These are phyloP conservation scores for Trochalopteron elliotii DNA, from an alignment of 2,113 vertebrate species.

Conservation along the genomic window DNA sequence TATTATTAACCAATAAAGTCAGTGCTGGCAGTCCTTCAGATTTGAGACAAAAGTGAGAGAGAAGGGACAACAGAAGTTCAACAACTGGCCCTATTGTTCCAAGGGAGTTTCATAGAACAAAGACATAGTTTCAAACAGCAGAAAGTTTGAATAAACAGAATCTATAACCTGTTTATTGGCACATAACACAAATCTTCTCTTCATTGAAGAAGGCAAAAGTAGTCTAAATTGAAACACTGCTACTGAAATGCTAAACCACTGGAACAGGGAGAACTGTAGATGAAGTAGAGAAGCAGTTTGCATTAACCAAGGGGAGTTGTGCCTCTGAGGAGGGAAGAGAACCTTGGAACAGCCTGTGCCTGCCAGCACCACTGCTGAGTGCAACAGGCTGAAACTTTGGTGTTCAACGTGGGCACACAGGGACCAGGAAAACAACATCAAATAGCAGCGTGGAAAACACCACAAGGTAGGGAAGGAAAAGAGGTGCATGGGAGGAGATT, in stretches of 20 bases:
- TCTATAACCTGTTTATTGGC: neutral
- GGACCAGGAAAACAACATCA: neutral
- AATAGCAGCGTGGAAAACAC: neutral
- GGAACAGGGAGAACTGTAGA: neutral
- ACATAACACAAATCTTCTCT: neutral
- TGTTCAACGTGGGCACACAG: neutral
- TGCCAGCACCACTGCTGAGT: neutral
- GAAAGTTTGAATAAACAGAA: neutral
- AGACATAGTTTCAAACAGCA: neutral
- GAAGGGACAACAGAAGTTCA: neutral
- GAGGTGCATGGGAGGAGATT: fast-evolving
- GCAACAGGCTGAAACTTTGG: neutral
- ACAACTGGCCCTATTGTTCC: neutral
- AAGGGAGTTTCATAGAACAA: neutral
- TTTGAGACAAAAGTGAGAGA: neutral
- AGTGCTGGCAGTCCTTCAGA: neutral
- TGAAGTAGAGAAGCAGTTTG: neutral
- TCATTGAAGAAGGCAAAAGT: neutral
- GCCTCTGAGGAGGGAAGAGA: neutral
- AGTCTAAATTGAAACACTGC: neutral
- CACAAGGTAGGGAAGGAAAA: neutral
- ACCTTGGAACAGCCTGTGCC: fast-evolving
- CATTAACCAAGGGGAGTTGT: neutral
- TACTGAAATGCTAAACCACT: neutral
- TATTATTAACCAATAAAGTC: neutral